These are phyloP conservation scores for Calameuta pallipes DNA, from an alignment of 2,888 invertebrate species.

Conservation along the genomic window DNA sequence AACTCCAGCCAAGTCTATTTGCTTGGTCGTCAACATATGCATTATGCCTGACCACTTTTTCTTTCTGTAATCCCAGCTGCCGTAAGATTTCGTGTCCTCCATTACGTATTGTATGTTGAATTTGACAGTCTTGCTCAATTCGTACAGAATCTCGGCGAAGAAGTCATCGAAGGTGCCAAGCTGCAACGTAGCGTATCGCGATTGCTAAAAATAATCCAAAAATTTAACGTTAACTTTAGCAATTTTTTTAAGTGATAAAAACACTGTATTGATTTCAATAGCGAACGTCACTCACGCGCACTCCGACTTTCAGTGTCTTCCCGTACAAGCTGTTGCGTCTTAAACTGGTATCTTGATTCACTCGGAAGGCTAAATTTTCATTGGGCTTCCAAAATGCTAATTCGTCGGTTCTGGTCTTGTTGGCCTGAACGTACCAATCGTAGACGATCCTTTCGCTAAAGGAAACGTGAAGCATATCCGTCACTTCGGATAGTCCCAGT, in stretches of 20 bases:
- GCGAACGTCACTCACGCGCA: neutral
- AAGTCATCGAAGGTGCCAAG: neutral
- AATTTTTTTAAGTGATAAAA: too few relatives aligned
- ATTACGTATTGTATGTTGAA: conserved; percentile 34
- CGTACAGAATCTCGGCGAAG: conserved; percentile 35
- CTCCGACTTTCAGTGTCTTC: neutral
- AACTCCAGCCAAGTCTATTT: conserved; percentile 46
- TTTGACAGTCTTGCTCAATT: conserved; percentile 47
- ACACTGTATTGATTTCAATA: neutral
- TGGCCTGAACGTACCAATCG: neutral
- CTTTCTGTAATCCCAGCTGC: conserved; percentile 32
- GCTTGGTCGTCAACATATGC: conserved; percentile 29
- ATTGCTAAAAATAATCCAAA: neutral
- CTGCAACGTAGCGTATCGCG: neutral
- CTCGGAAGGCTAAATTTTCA: neutral
- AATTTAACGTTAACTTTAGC: neutral
- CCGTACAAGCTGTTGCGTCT: neutral
- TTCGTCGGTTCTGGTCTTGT: neutral
- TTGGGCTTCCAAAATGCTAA: neutral
- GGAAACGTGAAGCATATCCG: neutral
- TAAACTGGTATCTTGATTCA: neutral
- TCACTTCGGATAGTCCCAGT: neutral
- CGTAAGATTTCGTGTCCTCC: conserved; percentile 30
- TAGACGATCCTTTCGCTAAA: neutral
- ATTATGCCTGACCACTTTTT: conserved; percentile 49